A percentile compares a stretch with the other conserved stretches of the same genome.
Conservation (phyloP, 2,797 vertebrate genomes). For the Botia kubotai region DNA sequence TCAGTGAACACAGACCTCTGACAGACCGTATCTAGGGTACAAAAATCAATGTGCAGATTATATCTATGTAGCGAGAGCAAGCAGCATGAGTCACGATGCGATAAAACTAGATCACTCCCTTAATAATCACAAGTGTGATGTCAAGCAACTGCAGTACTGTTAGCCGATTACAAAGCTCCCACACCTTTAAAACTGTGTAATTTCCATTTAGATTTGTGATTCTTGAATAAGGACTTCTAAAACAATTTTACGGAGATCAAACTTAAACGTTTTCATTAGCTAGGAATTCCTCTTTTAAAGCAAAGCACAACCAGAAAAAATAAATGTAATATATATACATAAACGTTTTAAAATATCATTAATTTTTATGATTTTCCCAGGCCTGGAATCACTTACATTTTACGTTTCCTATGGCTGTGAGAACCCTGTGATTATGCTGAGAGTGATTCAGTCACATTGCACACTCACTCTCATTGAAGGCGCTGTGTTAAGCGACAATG, state of each 20-base stretch:
- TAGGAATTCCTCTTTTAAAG: no score
- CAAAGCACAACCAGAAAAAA: no score
- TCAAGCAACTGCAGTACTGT: not conserved
- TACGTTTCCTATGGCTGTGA: not conserved
- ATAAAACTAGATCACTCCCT: not conserved
- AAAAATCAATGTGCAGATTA: not conserved
- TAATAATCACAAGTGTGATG: not conserved
- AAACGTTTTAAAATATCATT: no score
- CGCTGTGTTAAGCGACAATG: conserved; percentile 23
- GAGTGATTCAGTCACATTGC: not conserved
- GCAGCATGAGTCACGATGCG: not conserved
- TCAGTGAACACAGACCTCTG: not conserved
- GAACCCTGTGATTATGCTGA: not conserved
- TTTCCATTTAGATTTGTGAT: no score
- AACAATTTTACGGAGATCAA: no score
- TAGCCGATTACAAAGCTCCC: not conserved
- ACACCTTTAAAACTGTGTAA: not conserved
- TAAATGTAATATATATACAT: no score
- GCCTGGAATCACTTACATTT: no score
- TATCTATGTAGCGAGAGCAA: not conserved
- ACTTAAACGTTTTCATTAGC: no score
- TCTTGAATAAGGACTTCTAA: no score
- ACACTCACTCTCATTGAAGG: not conserved
- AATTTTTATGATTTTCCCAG: no score
- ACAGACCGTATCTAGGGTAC: not conserved